phyloP scores from a whole-genome alignment of 2,797 vertebrate species.

The Psittacula derbiana region DNA sequence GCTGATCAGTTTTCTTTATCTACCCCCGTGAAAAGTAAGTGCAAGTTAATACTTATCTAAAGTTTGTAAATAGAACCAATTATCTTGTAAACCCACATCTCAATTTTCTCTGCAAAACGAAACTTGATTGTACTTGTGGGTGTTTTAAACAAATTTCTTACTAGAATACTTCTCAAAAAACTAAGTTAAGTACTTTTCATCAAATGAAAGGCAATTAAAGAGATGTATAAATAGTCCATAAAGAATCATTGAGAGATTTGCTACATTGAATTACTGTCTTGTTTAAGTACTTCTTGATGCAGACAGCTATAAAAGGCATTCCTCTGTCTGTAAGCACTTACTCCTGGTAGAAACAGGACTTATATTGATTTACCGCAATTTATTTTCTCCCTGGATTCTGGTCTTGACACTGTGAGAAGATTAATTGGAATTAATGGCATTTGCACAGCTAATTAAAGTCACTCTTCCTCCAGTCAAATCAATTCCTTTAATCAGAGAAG shows the following conservation, averaged over 20 bases:
- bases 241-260: slow-evolving; percentile 55
- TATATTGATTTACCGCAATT: slow-evolving; percentile 78
- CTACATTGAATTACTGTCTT: slow-evolving; percentile 72
- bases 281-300: slow-evolving; percentile 72
- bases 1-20: neutral
- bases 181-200: slow-evolving; percentile 27
- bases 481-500: slow-evolving; percentile 77
- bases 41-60: neutral
- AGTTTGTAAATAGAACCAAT: neutral
- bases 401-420: slow-evolving; percentile 75
- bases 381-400: slow-evolving; percentile 76
- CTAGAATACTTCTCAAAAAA: slow-evolving; percentile 39
- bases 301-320: slow-evolving; percentile 68
- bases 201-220: slow-evolving; percentile 60
- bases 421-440: slow-evolving; percentile 81
- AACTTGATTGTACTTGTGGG: neutral
- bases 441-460: slow-evolving; percentile 81
- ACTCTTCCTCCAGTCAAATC: slow-evolving; percentile 77
- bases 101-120: neutral
- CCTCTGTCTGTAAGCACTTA: slow-evolving; percentile 62
- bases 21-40: neutral
- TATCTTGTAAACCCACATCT: neutral
- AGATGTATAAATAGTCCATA: slow-evolving; percentile 47
- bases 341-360: slow-evolving; percentile 72
- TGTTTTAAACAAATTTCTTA: neutral